phyloP scores from a whole-genome alignment of 2,113 vertebrate genomes.

The Sylvia atricapilla region DNA sequence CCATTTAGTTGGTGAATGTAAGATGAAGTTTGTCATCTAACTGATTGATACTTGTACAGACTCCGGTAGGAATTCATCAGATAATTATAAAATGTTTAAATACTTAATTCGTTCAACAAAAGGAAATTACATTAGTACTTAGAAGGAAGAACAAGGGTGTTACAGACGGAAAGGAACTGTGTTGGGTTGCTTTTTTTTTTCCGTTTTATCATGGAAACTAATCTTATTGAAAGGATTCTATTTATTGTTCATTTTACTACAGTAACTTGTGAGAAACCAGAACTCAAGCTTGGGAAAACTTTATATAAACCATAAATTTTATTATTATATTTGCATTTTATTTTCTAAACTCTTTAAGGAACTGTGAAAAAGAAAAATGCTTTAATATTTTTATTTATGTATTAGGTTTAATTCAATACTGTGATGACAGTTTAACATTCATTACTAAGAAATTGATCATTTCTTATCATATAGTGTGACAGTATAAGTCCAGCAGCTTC shows the following conservation, averaged over 20 bases:
- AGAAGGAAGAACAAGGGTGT: not conserved
- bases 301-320: not conserved
- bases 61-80: not conserved
- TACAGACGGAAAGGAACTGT: not conserved
- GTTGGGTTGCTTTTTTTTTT: not conserved
- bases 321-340: not conserved
- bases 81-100: not conserved
- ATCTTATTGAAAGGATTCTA: not conserved
- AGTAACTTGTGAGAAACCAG: not conserved
- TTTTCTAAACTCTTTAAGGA: not conserved
- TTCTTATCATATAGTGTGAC: not conserved
- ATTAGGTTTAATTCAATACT: not conserved
- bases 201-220: not conserved
- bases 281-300: not conserved
- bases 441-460: not conserved
- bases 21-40: not conserved
- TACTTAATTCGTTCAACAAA: not conserved
- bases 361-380: not conserved
- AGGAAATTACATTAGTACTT: not conserved
- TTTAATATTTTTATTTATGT: not conserved
- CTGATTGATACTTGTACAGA: accelerated
- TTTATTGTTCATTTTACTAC: not conserved
- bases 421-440: not conserved
- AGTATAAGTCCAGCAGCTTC: conserved; percentile 7
- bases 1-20: not conserved